A percentile compares a stretch with the other conserved stretches of the same genome.
Evolutionary conservation across 2,113 vertebrate genomes (phyloP).

Genomic region (Gnathonemus echidnorhynchus): DNA sequence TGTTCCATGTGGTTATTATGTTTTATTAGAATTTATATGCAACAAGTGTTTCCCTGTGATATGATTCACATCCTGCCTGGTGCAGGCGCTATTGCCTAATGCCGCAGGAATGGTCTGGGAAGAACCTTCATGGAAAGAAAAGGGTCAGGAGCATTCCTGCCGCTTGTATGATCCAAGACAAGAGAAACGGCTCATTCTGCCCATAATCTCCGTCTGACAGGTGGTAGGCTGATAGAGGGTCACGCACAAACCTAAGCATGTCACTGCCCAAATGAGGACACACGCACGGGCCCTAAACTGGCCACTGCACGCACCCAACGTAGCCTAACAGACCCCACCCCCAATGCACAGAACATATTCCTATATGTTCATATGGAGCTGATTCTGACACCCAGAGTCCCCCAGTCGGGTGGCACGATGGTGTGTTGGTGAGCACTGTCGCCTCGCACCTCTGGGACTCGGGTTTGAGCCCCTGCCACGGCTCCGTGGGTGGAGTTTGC

Average conservation of each 20-base stretch:
- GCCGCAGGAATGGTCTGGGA: constrained; percentile 9
- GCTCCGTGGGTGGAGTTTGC: not conserved
- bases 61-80: constrained; percentile 6
- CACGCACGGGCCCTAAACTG: not conserved
- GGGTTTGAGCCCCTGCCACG: not conserved
- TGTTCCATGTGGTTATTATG: constrained; percentile 16
- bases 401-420: not conserved
- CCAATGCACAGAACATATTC: not conserved
- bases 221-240: not conserved
- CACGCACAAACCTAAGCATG: not conserved
- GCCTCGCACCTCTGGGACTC: not conserved
- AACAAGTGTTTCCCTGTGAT: constrained; percentile 15
- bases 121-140: constrained; percentile 8
- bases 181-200: not conserved
- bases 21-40: constrained; percentile 17
- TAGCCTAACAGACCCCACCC: not conserved
- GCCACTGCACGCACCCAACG: not conserved
- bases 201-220: not conserved
- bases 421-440: not conserved
- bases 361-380: not conserved
- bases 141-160: not conserved
- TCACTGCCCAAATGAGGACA: not conserved
- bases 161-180: not conserved
- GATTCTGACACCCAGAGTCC: not conserved
- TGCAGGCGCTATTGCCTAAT: constrained; percentile 8